Conservation (phyloP, 2,888 invertebrate genomes). For the Bruchidius siliquastri region DNA sequence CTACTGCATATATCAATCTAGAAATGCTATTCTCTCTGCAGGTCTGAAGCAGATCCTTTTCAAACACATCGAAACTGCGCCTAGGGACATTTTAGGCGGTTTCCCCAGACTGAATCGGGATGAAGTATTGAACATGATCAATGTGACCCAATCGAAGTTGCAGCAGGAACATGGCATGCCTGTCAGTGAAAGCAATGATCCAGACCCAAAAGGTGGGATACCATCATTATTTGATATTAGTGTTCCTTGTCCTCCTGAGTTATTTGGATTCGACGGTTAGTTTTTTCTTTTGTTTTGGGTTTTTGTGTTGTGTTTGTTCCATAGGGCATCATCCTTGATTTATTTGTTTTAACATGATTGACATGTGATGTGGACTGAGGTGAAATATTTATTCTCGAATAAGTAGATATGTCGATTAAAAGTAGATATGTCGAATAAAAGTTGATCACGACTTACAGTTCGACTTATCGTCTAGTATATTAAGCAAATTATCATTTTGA, state of each 20-base stretch:
- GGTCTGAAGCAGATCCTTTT: slow-evolving; percentile 46
- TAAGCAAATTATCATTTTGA: too few species aligned
- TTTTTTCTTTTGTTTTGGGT: slow-evolving; percentile 21
- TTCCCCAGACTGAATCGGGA: slow-evolving; percentile 79
- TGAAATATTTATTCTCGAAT: too few species aligned
- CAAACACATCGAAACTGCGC: slow-evolving; percentile 83
- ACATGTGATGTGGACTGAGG: neutral
- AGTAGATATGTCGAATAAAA: too few species aligned
- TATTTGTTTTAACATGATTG: neutral
- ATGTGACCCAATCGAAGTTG: slow-evolving; percentile 50
- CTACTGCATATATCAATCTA: too few species aligned
- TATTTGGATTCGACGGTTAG: slow-evolving; percentile 33
- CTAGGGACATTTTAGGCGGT: slow-evolving; percentile 86
- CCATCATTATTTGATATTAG: slow-evolving; percentile 43
- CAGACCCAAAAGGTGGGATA: slow-evolving; percentile 32
- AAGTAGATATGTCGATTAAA: too few species aligned
- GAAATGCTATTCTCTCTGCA: slow-evolving; percentile 17
- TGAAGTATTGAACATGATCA: slow-evolving; percentile 57
- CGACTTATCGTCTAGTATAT: too few species aligned
- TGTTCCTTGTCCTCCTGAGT: slow-evolving; percentile 39
- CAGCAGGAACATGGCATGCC: slow-evolving; percentile 44
- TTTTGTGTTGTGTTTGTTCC: neutral
- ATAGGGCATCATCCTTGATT: neutral
- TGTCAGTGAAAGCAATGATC: slow-evolving; percentile 7
- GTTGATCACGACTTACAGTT: too few species aligned